Base-by-base conservation (phyloP, 1,140 invertebrate genomes). In the Papilio helenus region DNA sequence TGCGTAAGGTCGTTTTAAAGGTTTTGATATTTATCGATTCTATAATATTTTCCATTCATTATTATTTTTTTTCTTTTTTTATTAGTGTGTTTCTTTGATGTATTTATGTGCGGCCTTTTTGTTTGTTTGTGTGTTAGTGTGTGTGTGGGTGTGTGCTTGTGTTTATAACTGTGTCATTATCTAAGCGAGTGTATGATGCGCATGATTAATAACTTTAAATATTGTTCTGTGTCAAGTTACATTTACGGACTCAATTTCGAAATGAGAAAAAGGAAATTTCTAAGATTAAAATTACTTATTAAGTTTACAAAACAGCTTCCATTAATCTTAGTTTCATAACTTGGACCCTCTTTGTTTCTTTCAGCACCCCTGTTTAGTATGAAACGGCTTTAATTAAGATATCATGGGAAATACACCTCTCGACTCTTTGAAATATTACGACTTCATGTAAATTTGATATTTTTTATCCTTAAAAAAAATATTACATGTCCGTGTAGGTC, bases 261-360 rank as follows among this genome's bases (percentile, higher is more conserved):
- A 61, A 71, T 9, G 73, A 42, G 18, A 79, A 81, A 81, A 82
- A 82, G 44, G 7, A 23, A 72, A 76, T 79, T 76, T 72, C 61
- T 44, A 65, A 77, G 55, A 77, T 65, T 77, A 65, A 76, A 77
- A 77, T 85, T 82, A 81, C 81, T 88, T 87, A 88, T 86, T 87
- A 89, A 89, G 82, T 91, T 87, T 85, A 87, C 83, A 88, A 85
- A 90, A 87, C 82, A 88, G 87, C 83, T 87, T 85, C 82, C 89
- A 92, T 93, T 89, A 92, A 92, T 91, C 88, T 92, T 90, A 89
- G 87, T 92, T 93, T 89, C 86, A 89, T 87, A 89, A 88, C 83
- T 89, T 84, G 81, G 81, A 80, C 81, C 80, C 84, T 84, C 84
- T 88, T 89, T 87, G 85, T 90, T 91, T 88, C 83, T 88, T 89